A percentile compares a stretch with the other conserved stretches of the same genome.
Evolutionary conservation across 2,888 invertebrate genomes (phyloP).

Genomic region (Syrphus vitripennis): DNA sequence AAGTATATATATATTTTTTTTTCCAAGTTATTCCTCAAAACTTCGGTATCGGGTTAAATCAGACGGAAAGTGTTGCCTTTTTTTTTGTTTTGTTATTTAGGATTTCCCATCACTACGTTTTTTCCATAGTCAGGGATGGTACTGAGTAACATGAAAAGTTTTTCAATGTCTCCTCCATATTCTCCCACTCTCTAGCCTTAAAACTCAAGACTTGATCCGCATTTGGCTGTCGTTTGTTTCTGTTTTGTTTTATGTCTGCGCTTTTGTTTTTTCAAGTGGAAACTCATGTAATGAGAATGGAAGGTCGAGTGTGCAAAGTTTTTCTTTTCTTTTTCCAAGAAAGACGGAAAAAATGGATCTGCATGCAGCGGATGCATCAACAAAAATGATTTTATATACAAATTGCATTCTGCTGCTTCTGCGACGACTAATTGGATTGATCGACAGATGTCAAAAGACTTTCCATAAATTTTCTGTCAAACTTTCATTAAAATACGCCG

Average conservation of each 20-base stretch:
- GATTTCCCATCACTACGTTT: slow-evolving; percentile 28
- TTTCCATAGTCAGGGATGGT: slow-evolving; percentile 29
- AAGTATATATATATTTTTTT: slow-evolving; percentile 2
- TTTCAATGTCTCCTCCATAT: slow-evolving; percentile 49
- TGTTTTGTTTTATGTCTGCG: slow-evolving; percentile 36
- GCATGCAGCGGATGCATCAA: slow-evolving; percentile 20
- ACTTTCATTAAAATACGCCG: slow-evolving; percentile 40
- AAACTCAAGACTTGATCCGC: slow-evolving; percentile 34
- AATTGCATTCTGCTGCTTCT: slow-evolving; percentile 25
- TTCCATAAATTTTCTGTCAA: slow-evolving; percentile 43
- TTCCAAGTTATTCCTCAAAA: slow-evolving; percentile 49
- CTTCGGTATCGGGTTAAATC: slow-evolving; percentile 65
- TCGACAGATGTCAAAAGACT: slow-evolving; percentile 36
- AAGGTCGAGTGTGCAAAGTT: slow-evolving; percentile 46
- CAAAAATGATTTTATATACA: slow-evolving; percentile 10
- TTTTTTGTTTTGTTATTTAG: slow-evolving; percentile 1
- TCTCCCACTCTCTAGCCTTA: not conserved
- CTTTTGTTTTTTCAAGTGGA: slow-evolving; percentile 49
- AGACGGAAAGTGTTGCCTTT: slow-evolving; percentile 60
- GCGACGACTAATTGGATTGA: slow-evolving; percentile 60
- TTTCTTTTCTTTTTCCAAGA: not conserved
- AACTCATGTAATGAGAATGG: slow-evolving; percentile 52
- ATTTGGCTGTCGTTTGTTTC: slow-evolving; percentile 44
- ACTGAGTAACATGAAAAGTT: slow-evolving; percentile 64
- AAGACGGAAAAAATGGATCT: not conserved